These are phyloP conservation scores for Tenualosa ilisha DNA, from an alignment of 2,797 vertebrate species.

Conservation along the genomic window DNA sequence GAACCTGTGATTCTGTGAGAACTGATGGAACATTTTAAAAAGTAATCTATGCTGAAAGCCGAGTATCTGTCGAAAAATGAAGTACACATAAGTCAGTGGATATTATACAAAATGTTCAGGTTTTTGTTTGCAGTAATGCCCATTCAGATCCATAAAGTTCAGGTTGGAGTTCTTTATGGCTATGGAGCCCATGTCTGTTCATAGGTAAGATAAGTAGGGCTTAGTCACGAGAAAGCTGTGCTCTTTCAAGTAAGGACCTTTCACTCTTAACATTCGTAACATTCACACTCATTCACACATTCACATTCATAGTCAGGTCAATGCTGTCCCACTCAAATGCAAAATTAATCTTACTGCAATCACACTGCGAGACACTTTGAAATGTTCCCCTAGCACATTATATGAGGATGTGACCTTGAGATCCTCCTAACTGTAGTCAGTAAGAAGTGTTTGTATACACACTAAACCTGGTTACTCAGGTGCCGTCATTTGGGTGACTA, in stretches of 20 bases:
- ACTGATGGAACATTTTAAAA: background rate
- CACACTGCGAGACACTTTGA: conserved; percentile 60
- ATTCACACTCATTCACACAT: conserved; percentile 51
- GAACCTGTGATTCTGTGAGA: background rate
- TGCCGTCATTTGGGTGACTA: conserved; percentile 81
- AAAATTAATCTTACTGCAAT: conserved; percentile 66
- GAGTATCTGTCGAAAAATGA: background rate
- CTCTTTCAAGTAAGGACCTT: conserved; percentile 12
- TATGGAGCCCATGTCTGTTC: background rate
- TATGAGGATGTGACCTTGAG: conserved; percentile 52
- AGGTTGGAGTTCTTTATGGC: background rate
- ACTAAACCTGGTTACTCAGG: conserved; percentile 72
- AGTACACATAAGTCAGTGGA: background rate
- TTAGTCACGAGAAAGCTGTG: background rate
- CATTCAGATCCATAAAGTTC: background rate
- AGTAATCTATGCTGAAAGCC: background rate
- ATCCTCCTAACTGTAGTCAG: conserved; percentile 66
- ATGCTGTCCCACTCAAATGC: conserved; percentile 59
- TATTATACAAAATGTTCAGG: background rate
- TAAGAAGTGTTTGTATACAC: conserved; percentile 67
- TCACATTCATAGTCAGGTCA: conserved; percentile 59
- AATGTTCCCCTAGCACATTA: background rate
- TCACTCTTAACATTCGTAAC: conserved; percentile 62
- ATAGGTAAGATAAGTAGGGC: background rate
- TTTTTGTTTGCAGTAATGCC: background rate